Evolutionary conservation across 2,888 invertebrate species (phyloP), one percentile per base, ranked within the genome.

Genomic region (Eilema griseolum): DNA sequence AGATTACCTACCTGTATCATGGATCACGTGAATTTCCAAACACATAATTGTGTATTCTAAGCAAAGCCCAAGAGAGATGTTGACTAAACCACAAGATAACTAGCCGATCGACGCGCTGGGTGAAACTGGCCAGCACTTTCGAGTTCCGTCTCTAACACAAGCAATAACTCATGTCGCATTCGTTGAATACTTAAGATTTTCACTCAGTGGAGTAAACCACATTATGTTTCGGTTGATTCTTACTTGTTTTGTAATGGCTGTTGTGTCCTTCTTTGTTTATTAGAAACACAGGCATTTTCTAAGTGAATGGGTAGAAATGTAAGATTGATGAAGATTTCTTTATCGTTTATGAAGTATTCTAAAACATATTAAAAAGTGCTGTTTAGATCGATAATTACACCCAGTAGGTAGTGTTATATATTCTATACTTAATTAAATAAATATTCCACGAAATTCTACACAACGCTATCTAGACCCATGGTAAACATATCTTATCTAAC

Each of bases 141-240:
- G 41, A 46, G 67, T 20, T 63, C n/a, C n/a, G n/a, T n/a, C n/a
- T 37, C 33, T 11, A 66, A 66, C 24, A 57, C 33, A 59, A 37
- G 33, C 37, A 66, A 7, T 59, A 24, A 60, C 41, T 66, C 24
- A 60, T n/a, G 14, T 28, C 23, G 26, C n/a, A n/a, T 68, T 57
- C 57, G 20, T 61, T 56, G 46, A 68, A 68, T 52, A 61, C 52
- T 14, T 46, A 14, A 68, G 57, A 37, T 68, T 68, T 63, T 23
- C 68, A 68, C n/a, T 14, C 2, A 56, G 37, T 41, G 11, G 11
- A 33, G 26, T 68, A 41, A 68, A 63, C 68, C 68, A 20, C 68
- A 68, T 68, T 56, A 68, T 57, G 57, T 41, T 56, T 37, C 24
- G 23, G 59, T 46, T 31, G 10, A 61, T 66, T 67, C 60, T 37